Evolutionary conservation across 2,113 vertebrate genomes (phyloP).

Genomic region (Atrichornis clamosus): DNA sequence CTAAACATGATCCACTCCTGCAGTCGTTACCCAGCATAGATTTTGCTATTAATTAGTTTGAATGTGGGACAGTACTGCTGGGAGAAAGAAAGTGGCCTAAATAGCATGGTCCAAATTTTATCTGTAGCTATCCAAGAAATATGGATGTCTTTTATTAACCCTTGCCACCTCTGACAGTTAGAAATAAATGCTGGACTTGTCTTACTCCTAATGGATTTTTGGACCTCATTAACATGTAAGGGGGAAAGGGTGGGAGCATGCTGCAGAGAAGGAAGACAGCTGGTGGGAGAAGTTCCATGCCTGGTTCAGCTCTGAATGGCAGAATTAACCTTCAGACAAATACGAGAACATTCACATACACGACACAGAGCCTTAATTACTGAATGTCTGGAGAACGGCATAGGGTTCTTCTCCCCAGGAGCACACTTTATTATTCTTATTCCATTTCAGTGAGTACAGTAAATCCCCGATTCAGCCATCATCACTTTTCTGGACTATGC

Average conservation of each 20-base stretch:
- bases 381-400: neutral
- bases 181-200: neutral
- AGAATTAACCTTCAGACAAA: neutral
- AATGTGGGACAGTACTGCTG: conserved; percentile 66
- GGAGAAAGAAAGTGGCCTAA: conserved; percentile 56
- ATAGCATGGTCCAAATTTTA: conserved; percentile 31
- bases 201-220: neutral
- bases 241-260: neutral
- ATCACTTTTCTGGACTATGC: neutral
- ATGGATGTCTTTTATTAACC: conserved; percentile 36
- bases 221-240: neutral
- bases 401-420: neutral
- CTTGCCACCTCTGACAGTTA: neutral
- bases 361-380: fast-evolving
- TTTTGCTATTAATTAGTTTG: conserved; percentile 54
- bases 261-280: neutral
- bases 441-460: neutral
- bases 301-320: neutral
- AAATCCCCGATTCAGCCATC: neutral
- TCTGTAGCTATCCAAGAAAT: conserved; percentile 9
- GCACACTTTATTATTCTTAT: neutral
- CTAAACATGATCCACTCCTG: neutral
- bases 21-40: conserved; percentile 23
- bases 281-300: neutral
- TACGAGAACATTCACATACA: neutral